Evolutionary conservation across 2,797 vertebrate genomes (phyloP), one percentile per base, ranked within the genome.

Genomic region (Pelochelys cantorii): DNA sequence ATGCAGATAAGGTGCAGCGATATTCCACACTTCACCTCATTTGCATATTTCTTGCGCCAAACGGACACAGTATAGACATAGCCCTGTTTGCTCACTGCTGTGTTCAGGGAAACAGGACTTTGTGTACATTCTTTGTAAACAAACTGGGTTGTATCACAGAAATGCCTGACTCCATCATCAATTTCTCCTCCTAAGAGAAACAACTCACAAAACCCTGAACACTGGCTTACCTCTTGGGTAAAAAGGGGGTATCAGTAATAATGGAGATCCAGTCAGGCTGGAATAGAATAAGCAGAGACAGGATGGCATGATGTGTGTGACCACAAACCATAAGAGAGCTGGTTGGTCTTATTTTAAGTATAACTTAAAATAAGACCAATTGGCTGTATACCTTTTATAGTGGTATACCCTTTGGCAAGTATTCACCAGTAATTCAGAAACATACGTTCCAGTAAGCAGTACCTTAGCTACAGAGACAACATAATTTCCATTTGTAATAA

Each of bases 291-390:
- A 27, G 22, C 13, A 88, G 68, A 89, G 65, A 77, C 86, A 81
- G 89, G 34, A 68, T n/a, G 15, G 31, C 31, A 10, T 62, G 55
- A 22, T 82, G 90, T 60, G 71, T 55, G 0, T 88, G 53, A 62
- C 7, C 48, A 13, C 54, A 85, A 37, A 59, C 18, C 15, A 75
- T 95, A n/a, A 1, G 27, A 79, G 42, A 90, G 75, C 12, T 57
- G 92, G 34, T 10, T 90, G 22, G 10, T 82, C n/a, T 94, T 81
- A 12, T 14, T 90, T 93, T 71, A 85, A 86, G 68, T 23, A 42
- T 42, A 42, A 6, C 42, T 42, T 42, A 42, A 42, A 42, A 42
- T 42, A 42, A 42, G 42, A 42, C 42, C 42, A 42, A 42, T 42
- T 42, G 7, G 42, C 42, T 42, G 42, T 42, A 31, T 10, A 71